Conservation (phyloP, 2,888 invertebrate species). For the Clusia tigrina region DNA sequence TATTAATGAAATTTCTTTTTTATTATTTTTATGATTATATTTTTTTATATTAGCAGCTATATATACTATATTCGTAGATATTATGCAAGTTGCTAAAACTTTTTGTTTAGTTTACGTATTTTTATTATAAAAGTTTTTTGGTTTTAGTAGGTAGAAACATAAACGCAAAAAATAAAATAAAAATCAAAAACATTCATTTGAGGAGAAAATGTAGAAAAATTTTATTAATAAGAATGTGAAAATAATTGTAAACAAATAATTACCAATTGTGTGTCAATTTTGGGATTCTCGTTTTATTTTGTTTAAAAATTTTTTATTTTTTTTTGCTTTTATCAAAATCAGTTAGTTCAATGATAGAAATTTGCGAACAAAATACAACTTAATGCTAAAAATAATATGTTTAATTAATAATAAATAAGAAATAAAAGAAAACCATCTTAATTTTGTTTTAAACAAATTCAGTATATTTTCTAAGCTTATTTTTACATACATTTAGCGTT, state of each 20-base stretch:
- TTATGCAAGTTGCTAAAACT: background rate
- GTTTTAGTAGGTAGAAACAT: constrained; percentile 24
- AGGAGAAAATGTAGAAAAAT: background rate
- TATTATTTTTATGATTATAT: background rate
- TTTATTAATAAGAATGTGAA: background rate
- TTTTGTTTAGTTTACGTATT: constrained; percentile 30
- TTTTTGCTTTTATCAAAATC: background rate
- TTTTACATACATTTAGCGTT: constrained; percentile 1
- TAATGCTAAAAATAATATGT: constrained; percentile 9
- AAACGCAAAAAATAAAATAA: background rate
- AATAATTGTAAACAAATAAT: background rate
- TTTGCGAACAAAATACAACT: constrained; percentile 45
- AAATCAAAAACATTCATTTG: constrained; percentile 1
- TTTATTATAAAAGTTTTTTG: constrained; percentile 33
- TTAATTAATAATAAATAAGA: background rate
- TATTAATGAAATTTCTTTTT: too few species aligned
- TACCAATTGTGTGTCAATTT: background rate
- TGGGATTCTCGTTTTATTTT: too few species aligned
- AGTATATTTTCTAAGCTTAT: constrained; percentile 9
- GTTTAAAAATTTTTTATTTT: too few species aligned
- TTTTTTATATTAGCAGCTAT: constrained; percentile 11
- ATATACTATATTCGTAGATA: constrained; percentile 24
- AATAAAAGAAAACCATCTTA: background rate
- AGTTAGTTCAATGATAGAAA: constrained; percentile 50
- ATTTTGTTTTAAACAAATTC: constrained; percentile 3